Evolutionary conservation across 2,113 vertebrate genomes (phyloP).

Genomic region (Tachysurus fulvidraco): DNA sequence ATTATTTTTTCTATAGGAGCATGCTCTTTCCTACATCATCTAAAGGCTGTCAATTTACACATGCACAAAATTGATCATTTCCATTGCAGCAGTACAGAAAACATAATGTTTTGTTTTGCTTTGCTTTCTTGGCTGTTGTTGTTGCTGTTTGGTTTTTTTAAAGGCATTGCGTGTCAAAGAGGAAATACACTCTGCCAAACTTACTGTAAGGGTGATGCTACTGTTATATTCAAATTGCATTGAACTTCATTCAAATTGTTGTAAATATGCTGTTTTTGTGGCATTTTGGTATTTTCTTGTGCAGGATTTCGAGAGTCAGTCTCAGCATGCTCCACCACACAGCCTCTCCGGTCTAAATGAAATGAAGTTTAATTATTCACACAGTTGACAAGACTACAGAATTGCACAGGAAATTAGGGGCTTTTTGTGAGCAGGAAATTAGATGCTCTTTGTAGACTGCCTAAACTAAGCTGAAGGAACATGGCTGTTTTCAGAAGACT

Average conservation of each 20-base stretch:
- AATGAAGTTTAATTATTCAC: constrained; percentile 51
- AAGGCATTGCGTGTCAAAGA: background rate
- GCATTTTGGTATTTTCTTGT: background rate
- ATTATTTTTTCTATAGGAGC: background rate
- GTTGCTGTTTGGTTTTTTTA: constrained; percentile 29
- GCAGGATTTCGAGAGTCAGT: background rate
- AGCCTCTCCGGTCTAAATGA: constrained; percentile 31
- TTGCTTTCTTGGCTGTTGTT: constrained; percentile 28
- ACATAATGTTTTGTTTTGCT: background rate
- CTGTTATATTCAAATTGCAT: constrained; percentile 12
- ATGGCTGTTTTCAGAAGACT: background rate
- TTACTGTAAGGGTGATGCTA: constrained; percentile 8
- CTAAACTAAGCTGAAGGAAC: constrained; percentile 3
- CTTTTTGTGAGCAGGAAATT: constrained; percentile 26
- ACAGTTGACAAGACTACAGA: constrained; percentile 23
- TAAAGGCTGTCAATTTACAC: background rate
- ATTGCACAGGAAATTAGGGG: constrained; percentile 11
- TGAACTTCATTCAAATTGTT: constrained; percentile 31
- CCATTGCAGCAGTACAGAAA: constrained; percentile 34
- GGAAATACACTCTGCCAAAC: constrained; percentile 9
- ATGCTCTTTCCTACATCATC: background rate
- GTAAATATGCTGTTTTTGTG: background rate
- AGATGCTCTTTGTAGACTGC: constrained; percentile 27
- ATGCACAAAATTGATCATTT: constrained; percentile 34
- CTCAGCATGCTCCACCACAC: background rate